Base-by-base conservation (phyloP, 2,113 vertebrate species). In the Peromyscus maniculatus region DNA sequence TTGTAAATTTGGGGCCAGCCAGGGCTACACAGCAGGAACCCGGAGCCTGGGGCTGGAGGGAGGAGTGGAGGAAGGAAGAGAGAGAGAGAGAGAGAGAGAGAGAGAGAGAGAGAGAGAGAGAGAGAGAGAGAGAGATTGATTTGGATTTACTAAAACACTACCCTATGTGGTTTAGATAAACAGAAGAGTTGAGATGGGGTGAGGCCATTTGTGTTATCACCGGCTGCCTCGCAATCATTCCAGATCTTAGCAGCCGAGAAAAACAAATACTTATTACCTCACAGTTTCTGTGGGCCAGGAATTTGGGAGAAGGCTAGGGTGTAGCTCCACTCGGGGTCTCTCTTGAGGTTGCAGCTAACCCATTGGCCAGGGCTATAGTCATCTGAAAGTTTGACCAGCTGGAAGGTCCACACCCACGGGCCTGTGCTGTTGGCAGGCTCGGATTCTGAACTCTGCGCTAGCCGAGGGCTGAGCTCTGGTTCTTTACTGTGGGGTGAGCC, bases 261-360 rank as follows among this genome's bases (percentile, higher is more conserved):
- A 31, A 55, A 66, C 74, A 78, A 78, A 93, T 1, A 31, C 43
- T 92, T 46, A 92, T 67, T 49, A 67, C 88, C 78, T 94, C 89
- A 80, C 1, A 0, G 75, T 94, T 95, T 95, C 57, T 69, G 64
- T 80, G 57, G 46, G 52, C 72, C 33, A 84, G 55, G 78, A 88
- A 75, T 69, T 62, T 19, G 55, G 64, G 66, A 26, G 33, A n/a
- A 67, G 74, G 57, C 89, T 36, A 92, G 74, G 33, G 74, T n/a
- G 9, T 80, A 33, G 16, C 75, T 72, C 52, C 72, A 39, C 39
- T 94, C 55, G 26, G 78, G 49, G 28, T 79, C 69, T 64, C 66
- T 90, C 52, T 22, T 5, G 59, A 95, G 75, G 26, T 28, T 36
- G 46, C 39, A 74, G 17, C 69, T 59, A 67, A 79, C 77, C 31